Base-by-base conservation (phyloP, 2,797 vertebrate genomes). In the Danio aesculapii region DNA sequence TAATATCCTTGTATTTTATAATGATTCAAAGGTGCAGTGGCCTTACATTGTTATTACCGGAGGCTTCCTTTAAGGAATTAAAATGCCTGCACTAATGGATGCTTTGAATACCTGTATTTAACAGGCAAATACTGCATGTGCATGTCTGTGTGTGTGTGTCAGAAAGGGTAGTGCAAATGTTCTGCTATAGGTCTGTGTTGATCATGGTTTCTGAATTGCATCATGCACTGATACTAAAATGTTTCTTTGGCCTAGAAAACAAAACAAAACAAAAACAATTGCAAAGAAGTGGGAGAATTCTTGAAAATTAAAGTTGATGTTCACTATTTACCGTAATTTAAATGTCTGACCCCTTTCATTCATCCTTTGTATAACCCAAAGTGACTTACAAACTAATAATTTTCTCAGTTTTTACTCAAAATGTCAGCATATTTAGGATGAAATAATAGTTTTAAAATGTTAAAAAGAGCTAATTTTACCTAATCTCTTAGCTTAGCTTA, bases 1-100 rank as follows among this genome's bases (percentile, higher is more conserved):
- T 47, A 41, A 68, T 17, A 66, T 47, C 53, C 53, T 77, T 50
- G 75, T 77, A 69, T 41, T 77, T 58, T 9, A 68, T 59, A 59
- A 19, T 41, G 64, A 57, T 49, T 69, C 17, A 16, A n/a, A 59
- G 55, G 53, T 66, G 64, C 30, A 4, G 21, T 21, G 30, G 30
- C 46, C 30, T 52, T 12, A 21, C 46, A 44, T 44, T 79, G 66
- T 43, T 16, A 44, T 30, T 16, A 52, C 17, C 4, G 12, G 6
- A n/a, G 8, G 9, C 13, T 41, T 53, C 58, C 12, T 62, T 61
- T 61, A 61, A 17, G 43, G 14, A 21, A 52, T 19, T 41, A 3
- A 68, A 61, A 68, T 7, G 16, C 11, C 46, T 16, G 46, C 16
- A 41, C 39, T 14, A 46, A 55, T 46, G 17, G 59, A 53, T 21